Conservation (phyloP, 2,113 vertebrate genomes). For the Coreoperca whiteheadi region DNA sequence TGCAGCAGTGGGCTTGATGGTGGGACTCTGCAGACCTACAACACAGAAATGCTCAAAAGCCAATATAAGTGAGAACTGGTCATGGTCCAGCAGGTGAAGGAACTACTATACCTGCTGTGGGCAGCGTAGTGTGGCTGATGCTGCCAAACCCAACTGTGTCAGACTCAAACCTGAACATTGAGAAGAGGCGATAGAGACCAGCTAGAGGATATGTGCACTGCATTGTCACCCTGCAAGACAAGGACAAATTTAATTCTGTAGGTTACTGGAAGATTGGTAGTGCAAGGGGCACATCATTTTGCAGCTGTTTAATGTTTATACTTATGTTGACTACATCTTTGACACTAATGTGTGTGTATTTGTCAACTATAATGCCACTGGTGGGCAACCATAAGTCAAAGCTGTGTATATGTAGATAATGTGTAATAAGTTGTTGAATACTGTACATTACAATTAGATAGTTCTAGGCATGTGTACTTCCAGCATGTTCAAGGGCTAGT, state of each 20-base stretch:
- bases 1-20: background rate
- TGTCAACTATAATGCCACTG: background rate
- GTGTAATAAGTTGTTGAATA: no score
- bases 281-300: background rate
- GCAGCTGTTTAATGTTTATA: no score
- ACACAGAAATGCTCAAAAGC: background rate
- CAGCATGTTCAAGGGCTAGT: no score
- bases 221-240: slow-evolving; percentile 61
- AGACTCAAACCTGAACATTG: slow-evolving; percentile 61
- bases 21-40: background rate
- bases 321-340: no score
- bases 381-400: no score
- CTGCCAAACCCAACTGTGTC: slow-evolving; percentile 55
- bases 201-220: slow-evolving; percentile 68
- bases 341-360: no score
- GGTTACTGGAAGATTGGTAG: background rate
- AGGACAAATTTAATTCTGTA: background rate
- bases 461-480: no score
- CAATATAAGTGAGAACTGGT: background rate
- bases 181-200: slow-evolving; percentile 69
- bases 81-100: no score
- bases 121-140: background rate
- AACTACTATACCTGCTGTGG: background rate
- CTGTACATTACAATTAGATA: no score
- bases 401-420: no score